Percentiles rank a stretch among this genome's conserved stretches.
These are phyloP conservation scores for Pterocles gutturalis DNA, from an alignment of 2,113 vertebrate species.

Conservation along the genomic window DNA sequence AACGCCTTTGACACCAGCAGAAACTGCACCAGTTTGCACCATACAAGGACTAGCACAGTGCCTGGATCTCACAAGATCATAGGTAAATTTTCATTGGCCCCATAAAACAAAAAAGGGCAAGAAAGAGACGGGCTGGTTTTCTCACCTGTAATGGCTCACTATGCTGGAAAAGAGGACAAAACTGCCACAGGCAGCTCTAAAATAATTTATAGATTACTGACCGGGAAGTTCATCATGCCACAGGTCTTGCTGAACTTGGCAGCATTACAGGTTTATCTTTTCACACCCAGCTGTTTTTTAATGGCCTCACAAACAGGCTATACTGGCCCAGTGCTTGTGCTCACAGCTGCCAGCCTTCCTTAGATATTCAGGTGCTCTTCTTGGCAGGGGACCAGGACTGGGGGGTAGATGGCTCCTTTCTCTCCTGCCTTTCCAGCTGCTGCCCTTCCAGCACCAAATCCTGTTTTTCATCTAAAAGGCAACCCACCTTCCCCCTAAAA, in stretches of 20 bases:
- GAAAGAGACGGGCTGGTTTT: background rate
- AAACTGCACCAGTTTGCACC: background rate
- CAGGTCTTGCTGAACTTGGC: background rate
- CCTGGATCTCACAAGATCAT: background rate
- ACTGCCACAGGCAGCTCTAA: background rate
- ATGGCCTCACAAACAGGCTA: background rate
- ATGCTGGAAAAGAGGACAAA: background rate
- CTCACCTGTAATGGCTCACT: background rate
- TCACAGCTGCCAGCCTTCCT: background rate
- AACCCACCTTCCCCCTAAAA: background rate
- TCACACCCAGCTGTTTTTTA: slow-evolving; percentile 21
- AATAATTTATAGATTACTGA: background rate
- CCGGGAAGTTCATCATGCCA: background rate
- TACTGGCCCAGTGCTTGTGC: background rate
- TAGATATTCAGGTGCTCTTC: background rate
- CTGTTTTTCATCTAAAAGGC: background rate
- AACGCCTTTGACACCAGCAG: fast-evolving
- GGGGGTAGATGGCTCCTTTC: background rate
- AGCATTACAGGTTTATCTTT: slow-evolving; percentile 40
- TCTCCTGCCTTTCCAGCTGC: background rate
- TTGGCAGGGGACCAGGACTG: background rate
- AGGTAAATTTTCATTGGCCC: background rate
- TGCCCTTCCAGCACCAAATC: background rate
- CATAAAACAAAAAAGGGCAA: background rate
- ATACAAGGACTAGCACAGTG: background rate